A percentile compares a stretch with the other conserved stretches of the same genome.
Evolutionary conservation across 2,888 invertebrate species (phyloP).

Genomic region (Sphaerolaimus hirsutus): DNA sequence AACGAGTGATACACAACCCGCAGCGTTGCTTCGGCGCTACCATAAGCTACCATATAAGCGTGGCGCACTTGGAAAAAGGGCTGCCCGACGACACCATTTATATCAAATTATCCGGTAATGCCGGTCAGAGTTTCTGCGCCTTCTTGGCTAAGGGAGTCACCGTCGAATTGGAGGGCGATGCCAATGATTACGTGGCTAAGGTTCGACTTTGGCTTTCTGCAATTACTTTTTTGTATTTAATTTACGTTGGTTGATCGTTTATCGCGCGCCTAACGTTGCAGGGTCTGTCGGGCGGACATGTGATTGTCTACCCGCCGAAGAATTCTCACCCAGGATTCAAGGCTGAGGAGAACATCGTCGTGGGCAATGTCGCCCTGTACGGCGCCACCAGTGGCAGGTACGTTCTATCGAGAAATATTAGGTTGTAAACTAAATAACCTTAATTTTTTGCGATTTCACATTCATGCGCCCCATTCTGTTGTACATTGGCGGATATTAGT

Average conservation of each 20-base stretch:
- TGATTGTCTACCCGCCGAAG: constrained; percentile 73
- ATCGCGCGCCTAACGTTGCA: no score
- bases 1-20: constrained; percentile 61
- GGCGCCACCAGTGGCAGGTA: constrained; percentile 76
- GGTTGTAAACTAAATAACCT: no score
- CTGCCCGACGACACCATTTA: constrained; percentile 36
- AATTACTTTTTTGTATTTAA: background rate
- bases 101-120: constrained; percentile 63
- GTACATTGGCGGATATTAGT: no score
- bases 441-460: no score
- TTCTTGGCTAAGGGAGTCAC: constrained; percentile 71
- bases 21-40: constrained; percentile 78
- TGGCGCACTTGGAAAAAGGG: constrained; percentile 30
- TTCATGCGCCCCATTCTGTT: no score
- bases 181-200: constrained; percentile 91
- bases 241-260: constrained; percentile 2
- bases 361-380: constrained; percentile 88
- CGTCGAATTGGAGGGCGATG: constrained; percentile 75
- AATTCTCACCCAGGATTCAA: constrained; percentile 46
- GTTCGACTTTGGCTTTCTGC: constrained; percentile 21
- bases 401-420: no score
- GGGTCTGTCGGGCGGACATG: constrained; percentile 77
- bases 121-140: constrained; percentile 95
- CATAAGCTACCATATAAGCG: constrained; percentile 75
- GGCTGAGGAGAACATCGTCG: constrained; percentile 80